A percentile compares a stretch with the other conserved stretches of the same genome.
Evolutionary conservation across 2,888 invertebrate genomes (phyloP).

Genomic region (Drosophila falleni): DNA sequence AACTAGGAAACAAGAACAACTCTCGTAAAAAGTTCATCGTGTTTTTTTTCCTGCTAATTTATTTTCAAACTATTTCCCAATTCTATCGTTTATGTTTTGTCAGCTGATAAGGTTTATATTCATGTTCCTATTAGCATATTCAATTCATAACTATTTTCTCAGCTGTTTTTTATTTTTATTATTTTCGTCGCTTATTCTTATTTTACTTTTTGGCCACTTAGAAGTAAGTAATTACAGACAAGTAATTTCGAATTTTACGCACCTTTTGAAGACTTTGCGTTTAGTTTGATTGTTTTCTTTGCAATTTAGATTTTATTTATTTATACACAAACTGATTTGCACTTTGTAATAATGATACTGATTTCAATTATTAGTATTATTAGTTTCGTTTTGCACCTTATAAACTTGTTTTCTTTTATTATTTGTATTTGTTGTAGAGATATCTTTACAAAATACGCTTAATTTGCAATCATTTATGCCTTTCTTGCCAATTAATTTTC

Average conservation of each 20-base stretch:
- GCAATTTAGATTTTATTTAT: slow-evolving; percentile 25
- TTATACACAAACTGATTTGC: slow-evolving; percentile 41
- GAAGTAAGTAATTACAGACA: slow-evolving; percentile 8
- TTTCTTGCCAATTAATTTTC: slow-evolving; percentile 59
- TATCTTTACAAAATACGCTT: slow-evolving; percentile 49
- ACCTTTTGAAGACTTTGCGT: slow-evolving; percentile 40
- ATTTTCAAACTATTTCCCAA: no score
- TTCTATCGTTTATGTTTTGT: slow-evolving; percentile 35
- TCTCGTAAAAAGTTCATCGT: slow-evolving; percentile 23
- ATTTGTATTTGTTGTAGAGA: slow-evolving; percentile 22
- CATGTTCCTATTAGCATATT: slow-evolving; percentile 35
- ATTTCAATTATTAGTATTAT: slow-evolving; percentile 40
- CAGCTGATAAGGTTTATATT: slow-evolving; percentile 40
- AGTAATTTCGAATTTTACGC: slow-evolving; percentile 37
- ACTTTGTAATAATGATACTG: slow-evolving; percentile 34
- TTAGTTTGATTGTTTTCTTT: slow-evolving; percentile 16
- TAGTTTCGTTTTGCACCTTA: slow-evolving; percentile 44
- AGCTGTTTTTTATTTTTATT: slow-evolving; percentile 49
- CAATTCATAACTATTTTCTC: slow-evolving; percentile 35
- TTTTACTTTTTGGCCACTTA: slow-evolving; percentile 1
- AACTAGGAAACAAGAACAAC: slow-evolving; percentile 13
- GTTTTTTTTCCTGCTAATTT: slow-evolving; percentile 4
- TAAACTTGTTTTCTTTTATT: slow-evolving; percentile 43
- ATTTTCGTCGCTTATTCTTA: not conserved
- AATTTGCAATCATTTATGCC: slow-evolving; percentile 52